Base-by-base conservation (phyloP, 2,113 vertebrate species). In the Tachysurus fulvidraco region DNA sequence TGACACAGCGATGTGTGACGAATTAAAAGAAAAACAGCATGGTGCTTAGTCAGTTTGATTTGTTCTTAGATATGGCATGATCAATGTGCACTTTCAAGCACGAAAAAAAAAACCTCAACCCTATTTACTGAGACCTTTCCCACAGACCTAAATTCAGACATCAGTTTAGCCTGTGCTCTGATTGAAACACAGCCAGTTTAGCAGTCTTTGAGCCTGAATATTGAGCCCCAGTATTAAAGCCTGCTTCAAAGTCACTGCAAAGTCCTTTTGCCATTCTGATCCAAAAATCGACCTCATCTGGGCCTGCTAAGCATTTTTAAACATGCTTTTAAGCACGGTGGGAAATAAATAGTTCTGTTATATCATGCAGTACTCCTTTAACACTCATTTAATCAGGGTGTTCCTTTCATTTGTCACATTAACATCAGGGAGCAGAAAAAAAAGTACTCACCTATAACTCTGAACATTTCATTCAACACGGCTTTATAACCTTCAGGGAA, bases 401-500 rank as follows among this genome's bases (percentile, higher is more conserved):
- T 30, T 21, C 16, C 52, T 54, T 54, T 28, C 14, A 21, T 79
- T 79, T 30, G 52, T 55, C 50, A 78, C 7, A 0, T 9, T 78
- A 6, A 57, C 62, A 86, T 50, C 30, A 54, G 11, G 13, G 10
- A 81, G 13, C 64, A 59, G 87, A 9, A 69, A 50, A 83, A 62
- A n/a, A 62, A 14, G 55, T 84, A 30, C 97, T 97, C 94, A 98
- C 98, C 98, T 92, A 99, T 98, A 91, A 94, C 94, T 93, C 94
- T 97, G 94, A 98, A 99, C 65, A 99, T 95, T 95, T 98, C 98
- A 85, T 94, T 96, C 96, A 99, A 96, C 86, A 99, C 94, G 83
- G 97, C 96, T 90, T 96, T 95, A 94, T 98, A 99, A 92, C 96
- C 98, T 99, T 94, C 77, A 85, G 67, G 71, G 69, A n/a, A 85